Evolutionary conservation across 2,888 invertebrate species (phyloP), one percentile per base, ranked within the genome.

Genomic region (Epistrophella euchroma): DNA sequence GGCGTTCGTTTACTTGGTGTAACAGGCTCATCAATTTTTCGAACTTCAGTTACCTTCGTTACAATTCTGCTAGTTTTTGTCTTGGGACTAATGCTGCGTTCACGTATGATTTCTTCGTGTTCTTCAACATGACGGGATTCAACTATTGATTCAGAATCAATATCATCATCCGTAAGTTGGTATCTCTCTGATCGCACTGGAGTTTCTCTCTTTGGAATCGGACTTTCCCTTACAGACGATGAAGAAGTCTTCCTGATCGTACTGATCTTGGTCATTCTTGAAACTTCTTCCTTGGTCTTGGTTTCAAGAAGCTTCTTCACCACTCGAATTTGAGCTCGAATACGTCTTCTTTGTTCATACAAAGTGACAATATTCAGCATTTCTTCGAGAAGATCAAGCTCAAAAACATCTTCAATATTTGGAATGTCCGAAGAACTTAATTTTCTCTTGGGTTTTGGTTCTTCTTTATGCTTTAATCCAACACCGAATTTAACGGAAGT

Each of bases 281-380:
- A 79, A 1, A 76, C 84, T 74, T 87, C 86, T 40, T 88, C 88
- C 40, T 70, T 89, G 2, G 83, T 89, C 19, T 89, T 88, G 9
- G 90, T 91, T 88, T 94, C 94, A 35, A 93, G 93, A 88, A 94
- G 93, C 89, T 95, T 95, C 90, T 95, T 96, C 10, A 96, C 95
- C 19, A 96, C 91, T 86, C 97, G 94, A 83, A 97, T 96, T 92
- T 97, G 96, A 3, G 96, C 94, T 85, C 97, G 94, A 74, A 97
- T 96, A 88, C 96, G 94, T 86, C 96, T 94, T 88, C 97, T 93
- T 89, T 96, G 94, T 90, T 97, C 97, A 91, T 97, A 97, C 85
- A 95, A 95, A 73, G 94, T 94, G 78, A 96, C 95, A 90, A 95
- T 95, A 92, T 96, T 96, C 91, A 97, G 93, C 94, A 96, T 94